Base-by-base conservation (phyloP, 2,797 vertebrate genomes). In the Allochrocebus solatus region DNA sequence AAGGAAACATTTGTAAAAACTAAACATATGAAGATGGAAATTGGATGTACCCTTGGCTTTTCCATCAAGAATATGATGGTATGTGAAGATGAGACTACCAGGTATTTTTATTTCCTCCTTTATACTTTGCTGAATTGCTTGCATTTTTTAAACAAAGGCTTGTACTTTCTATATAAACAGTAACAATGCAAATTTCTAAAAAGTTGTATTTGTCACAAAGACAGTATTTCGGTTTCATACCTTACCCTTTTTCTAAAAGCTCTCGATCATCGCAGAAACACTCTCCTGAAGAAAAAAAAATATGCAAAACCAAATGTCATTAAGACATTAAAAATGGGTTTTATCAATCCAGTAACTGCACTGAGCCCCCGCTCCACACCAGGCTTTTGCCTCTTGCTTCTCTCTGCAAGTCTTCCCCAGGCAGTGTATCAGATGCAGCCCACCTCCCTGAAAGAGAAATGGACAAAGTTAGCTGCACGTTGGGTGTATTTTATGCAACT, bases 341-440 rank as follows among this genome's bases (percentile, higher is more conserved):
- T 75, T 36, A 13, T 33, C 75, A 43, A 33, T 36, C 39, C 12
- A 39, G 2, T 19, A 3, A 75, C 5, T 21, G 36, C 33, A 26
- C 5, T 0, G 8, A 80, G 30, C 19, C 14, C 2, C 2, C 1
- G 0, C 3, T 24, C 17, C 36, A 22, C 0, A 0, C 8, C 8
- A 2, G 53, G 53, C 53, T 55, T 21, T 55, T 55, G 21, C 0
- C 6, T 61, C 8, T 6, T 30, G 8, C 2, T 86, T 48, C 28
- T 24, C 39, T 79, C 61, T 4, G 0, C 3, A 2, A n/a, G 8
- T 8, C 36, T n/a, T 5, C 30, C 39, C 64, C n/a, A 14, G 41
- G 41, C 33, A 26, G 11, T 14, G 36, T 13, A 1, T 33, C 91
- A 30, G 1, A 19, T 3, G 17, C 33, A 5, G 5, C 11, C 9